Evolutionary conservation across 2,888 invertebrate genomes (phyloP).

Genomic region (Gandaritis pyraliata): DNA sequence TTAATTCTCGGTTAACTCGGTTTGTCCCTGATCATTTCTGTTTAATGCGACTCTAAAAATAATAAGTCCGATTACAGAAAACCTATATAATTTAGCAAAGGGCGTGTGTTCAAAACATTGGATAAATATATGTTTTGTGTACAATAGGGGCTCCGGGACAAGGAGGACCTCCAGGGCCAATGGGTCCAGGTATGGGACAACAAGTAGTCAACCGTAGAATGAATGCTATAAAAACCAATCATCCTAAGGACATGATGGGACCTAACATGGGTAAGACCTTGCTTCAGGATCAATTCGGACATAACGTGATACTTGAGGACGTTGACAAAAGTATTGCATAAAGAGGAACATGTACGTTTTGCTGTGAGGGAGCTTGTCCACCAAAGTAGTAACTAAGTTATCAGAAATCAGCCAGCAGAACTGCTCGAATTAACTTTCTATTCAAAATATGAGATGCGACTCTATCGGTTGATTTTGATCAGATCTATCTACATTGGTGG

Average conservation of each 20-base stretch:
- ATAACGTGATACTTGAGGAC: slow-evolving; percentile 31
- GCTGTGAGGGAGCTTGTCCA: slow-evolving; percentile 20
- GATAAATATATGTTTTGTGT: not conserved
- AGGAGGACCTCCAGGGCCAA: slow-evolving; percentile 74
- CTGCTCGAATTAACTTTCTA: not conserved
- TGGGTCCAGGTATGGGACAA: slow-evolving; percentile 79
- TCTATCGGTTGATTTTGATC: slow-evolving; percentile 12
- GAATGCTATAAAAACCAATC: slow-evolving; percentile 95
- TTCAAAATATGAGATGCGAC: not conserved
- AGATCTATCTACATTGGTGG: slow-evolving; percentile 18
- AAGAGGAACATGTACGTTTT: slow-evolving; percentile 30
- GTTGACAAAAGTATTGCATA: slow-evolving; percentile 34
- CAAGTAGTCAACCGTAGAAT: slow-evolving; percentile 89
- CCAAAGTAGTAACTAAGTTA: slow-evolving; percentile 9
- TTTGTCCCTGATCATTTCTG: too few relatives aligned
- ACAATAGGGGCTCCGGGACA: slow-evolving; percentile 58
- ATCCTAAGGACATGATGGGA: slow-evolving; percentile 91
- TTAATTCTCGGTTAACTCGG: too few relatives aligned
- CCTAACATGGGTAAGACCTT: slow-evolving; percentile 89
- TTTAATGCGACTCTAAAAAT: too few relatives aligned
- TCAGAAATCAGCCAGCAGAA: slow-evolving; percentile 8
- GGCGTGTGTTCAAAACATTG: too few relatives aligned
- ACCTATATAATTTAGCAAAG: too few relatives aligned
- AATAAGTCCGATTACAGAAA: too few relatives aligned
- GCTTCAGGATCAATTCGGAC: slow-evolving; percentile 35